Percentiles rank a stretch among this genome's conserved stretches.
These are phyloP conservation scores for Diaprepes abbreviatus DNA, from an alignment of 2,888 invertebrate species.

Conservation along the genomic window DNA sequence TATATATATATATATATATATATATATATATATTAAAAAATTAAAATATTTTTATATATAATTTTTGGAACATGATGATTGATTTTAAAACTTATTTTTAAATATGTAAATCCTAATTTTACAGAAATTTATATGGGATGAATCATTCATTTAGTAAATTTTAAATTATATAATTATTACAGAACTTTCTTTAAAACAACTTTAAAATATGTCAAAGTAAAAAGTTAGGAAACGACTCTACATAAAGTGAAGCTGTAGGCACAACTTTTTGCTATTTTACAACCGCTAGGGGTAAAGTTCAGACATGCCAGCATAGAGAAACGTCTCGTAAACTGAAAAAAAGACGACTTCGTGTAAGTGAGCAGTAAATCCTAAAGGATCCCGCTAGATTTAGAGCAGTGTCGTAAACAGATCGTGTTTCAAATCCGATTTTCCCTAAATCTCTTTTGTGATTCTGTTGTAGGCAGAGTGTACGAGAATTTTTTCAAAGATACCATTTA, in stretches of 20 bases:
- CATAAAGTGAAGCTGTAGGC: conserved; percentile 9
- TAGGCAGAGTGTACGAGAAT: not conserved
- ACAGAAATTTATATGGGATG: no score
- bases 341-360: conserved; percentile 60
- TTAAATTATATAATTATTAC: no score
- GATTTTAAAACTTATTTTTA: no score
- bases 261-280: conserved; percentile 25
- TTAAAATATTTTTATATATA: no score
- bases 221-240: conserved; percentile 12
- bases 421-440: conserved; percentile 61
- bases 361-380: conserved; percentile 62
- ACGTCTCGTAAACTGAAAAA: conserved; percentile 46
- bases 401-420: conserved; percentile 67
- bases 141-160: no score
- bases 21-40: no score
- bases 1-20: no score
- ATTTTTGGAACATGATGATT: no score
- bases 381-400: conserved; percentile 63
- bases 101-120: no score
- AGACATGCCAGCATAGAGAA: conserved; percentile 20
- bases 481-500: not conserved
- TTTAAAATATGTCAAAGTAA: not conserved
- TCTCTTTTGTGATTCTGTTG: conserved; percentile 49
- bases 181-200: no score
- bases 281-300: conserved; percentile 19